These are phyloP conservation scores for Saccopteryx leptura DNA, from an alignment of 2,113 vertebrate genomes.

Conservation along the genomic window DNA sequence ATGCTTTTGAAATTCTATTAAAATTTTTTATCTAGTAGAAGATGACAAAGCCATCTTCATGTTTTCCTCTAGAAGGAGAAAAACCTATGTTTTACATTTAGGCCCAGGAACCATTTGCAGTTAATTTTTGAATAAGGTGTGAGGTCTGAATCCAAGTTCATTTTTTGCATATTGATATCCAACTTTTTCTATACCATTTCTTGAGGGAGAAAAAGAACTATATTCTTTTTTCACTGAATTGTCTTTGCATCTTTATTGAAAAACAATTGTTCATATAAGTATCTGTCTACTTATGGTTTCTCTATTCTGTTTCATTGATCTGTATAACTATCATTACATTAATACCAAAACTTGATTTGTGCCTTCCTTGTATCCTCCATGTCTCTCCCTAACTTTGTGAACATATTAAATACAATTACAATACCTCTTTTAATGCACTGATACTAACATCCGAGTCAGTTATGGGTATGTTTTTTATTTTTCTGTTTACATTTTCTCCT, in stretches of 20 bases:
- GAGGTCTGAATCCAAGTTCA: background rate
- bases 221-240: background rate
- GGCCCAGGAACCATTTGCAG: background rate
- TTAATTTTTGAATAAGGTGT: background rate
- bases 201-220: no score
- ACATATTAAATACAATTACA: background rate
- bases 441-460: background rate
- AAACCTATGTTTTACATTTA: background rate
- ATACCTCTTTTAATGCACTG: background rate
- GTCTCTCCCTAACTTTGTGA: background rate
- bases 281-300: background rate
- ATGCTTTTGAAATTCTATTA: background rate
- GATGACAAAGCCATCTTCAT: background rate
- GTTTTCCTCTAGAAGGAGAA: background rate
- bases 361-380: background rate
- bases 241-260: background rate
- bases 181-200: background rate
- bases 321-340: background rate
- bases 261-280: background rate
- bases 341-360: background rate
- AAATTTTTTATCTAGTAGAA: background rate
- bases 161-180: background rate
- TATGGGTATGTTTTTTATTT: background rate
- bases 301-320: background rate
- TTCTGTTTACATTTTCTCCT: background rate